Conservation (phyloP, 2,888 invertebrate species). For the Nephrotoma flavescens region DNA sequence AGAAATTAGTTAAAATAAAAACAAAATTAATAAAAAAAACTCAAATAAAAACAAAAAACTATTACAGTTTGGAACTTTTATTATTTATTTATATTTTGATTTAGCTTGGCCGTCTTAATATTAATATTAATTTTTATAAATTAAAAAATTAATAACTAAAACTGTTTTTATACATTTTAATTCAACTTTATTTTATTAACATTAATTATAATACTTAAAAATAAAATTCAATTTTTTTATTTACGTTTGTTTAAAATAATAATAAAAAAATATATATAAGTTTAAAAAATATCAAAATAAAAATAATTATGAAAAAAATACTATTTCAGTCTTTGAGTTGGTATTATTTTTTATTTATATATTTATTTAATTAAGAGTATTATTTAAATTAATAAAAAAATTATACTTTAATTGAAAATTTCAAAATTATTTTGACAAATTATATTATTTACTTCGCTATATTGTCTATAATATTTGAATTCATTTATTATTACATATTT, state of each 20-base stretch:
- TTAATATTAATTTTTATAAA: neutral
- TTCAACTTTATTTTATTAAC: neutral
- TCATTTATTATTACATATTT: neutral
- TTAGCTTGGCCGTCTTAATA: neutral
- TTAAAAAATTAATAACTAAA: neutral
- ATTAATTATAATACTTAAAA: neutral
- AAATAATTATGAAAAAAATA: neutral
- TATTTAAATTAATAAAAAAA: neutral
- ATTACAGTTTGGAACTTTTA: neutral
- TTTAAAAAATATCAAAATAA: neutral
- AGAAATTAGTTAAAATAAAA: neutral
- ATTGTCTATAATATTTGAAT: neutral
- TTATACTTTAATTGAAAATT: neutral
- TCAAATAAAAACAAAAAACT: neutral
- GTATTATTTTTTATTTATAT: neutral
- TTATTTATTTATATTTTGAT: neutral
- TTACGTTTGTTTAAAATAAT: neutral
- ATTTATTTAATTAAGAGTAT: neutral
- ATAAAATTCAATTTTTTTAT: neutral
- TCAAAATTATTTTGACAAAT: neutral
- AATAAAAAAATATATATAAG: too few species aligned
- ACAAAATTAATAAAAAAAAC: neutral
- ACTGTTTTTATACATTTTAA: neutral
- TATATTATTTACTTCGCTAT: neutral
- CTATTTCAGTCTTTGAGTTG: constrained; percentile 3